Evolutionary conservation across 35 echinoderm and acorn worm genomes (phyloP), one percentile per base, ranked within the genome.

Genomic region (Hemicentrotus pulcherrimus): DNA sequence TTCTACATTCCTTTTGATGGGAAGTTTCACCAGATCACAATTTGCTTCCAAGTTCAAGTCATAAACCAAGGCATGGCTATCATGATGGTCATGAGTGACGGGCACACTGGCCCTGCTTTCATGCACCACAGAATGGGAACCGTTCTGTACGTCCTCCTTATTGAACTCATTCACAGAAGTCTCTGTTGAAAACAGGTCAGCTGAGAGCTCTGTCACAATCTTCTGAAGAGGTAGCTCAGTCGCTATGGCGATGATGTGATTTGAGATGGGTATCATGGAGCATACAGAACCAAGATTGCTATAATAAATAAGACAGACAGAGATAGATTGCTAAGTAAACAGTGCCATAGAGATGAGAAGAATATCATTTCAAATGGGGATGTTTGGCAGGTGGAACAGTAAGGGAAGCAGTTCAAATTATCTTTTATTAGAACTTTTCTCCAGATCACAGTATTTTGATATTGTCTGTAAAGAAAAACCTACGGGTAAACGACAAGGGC

Each of bases 171-270:
- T 58, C 10, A 11, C 10, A n/a, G 46, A 15, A 24, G 4, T 47
- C 47, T 93, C 91, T 31, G 48, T 0, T 93, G 91, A 46, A 58
- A 93, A 93, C 46, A 58, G 91, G 91, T 93, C 91, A 47, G 91
- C 47, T 9, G 91, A 58, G 9, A 93, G 32, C 48, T 47, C 91
- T 4, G 91, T 93, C 4, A 93, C n/a, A 31, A 93, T 93, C 47
- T 58, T 93, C 47, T 93, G 46, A 30, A 93, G 91, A 11, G 91
- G 91, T 31, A 93, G 91, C 12, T 93, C 91, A 8, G 91, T 93
- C 58, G 91, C 48, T 24, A 93, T 58, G 91, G 91, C 91, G 28
- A 93, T 47, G 14, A 93, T 31, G 30, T 32, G 45, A 47, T 93
- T 33, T 31, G 91, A 48, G 45, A 93, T 58, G 30, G 46, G 91